Base-by-base conservation (phyloP, 1,140 invertebrate species). In the Paracyclopina nana region DNA sequence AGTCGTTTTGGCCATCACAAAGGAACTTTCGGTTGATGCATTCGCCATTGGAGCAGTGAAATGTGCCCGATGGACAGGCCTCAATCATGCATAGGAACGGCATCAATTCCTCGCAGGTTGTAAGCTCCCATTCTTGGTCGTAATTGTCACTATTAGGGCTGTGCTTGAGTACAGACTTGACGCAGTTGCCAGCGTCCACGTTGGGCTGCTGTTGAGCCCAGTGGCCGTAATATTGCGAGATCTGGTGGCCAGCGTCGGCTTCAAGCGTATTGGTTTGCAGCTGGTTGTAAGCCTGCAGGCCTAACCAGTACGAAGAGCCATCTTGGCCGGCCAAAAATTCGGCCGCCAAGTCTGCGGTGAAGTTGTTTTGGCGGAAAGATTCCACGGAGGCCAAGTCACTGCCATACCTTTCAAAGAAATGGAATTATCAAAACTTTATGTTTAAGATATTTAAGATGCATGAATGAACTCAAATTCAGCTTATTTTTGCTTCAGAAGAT, bases 141-240 rank as follows among this genome's bases (percentile, higher is more conserved):
- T 38, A 52, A 56, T 81, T 75, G n/a, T 73, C 74, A 9, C 54
- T 8, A 9, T 2, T 14, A 24, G 3, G 5, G 2, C 16, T n/a
- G 43, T 14, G 3, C 24, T 26, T 44, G 9, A 82, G 67, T 11
- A 74, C 72, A 1, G 65, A 66, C 25, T 59, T 78, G 72, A 91
- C 86, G 65, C 88, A 94, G 67, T 87, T 80, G 22, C 87, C 87
- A 9, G 75, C 73, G 41, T 71, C 69, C 16, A 83, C 77, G 64
- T 88, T 76, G 1, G 90, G 90, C 64, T 95, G 86, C 57, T 63
- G 60, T 49, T 80, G 63, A 46, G 80, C 80, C 83, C 82, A 88
- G 63, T 85, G 86, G 58, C 83, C 83, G 76, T 84, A 80, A 63
- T 92, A 95, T 65, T 92, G 85, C 1, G 84, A 90, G 42, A 90